Conservation (phyloP, 1,140 invertebrate genomes). For the Drosophila athabasca region DNA sequence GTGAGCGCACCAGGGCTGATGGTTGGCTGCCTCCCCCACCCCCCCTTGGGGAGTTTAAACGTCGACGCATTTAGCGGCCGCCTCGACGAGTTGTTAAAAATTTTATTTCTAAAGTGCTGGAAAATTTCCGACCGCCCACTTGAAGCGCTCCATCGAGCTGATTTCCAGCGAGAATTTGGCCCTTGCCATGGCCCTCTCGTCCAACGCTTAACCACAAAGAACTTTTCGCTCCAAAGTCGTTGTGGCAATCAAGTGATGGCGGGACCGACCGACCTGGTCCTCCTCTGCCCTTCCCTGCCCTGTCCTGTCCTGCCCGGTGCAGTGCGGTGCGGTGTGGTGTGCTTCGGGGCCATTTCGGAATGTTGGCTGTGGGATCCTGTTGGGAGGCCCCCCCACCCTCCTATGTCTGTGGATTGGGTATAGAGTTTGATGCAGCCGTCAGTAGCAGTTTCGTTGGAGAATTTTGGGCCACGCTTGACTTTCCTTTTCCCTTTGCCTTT, state of each 20-base stretch:
- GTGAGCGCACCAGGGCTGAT: background rate
- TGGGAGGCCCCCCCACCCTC: background rate
- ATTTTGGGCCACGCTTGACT: slow-evolving; percentile 58
- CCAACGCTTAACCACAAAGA: slow-evolving; percentile 60
- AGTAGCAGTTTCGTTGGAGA: slow-evolving; percentile 53
- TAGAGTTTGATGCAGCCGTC: slow-evolving; percentile 42
- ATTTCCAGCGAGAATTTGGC: slow-evolving; percentile 47
- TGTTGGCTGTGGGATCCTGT: background rate
- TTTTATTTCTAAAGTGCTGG: slow-evolving; percentile 77
- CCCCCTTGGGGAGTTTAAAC: slow-evolving; percentile 65
- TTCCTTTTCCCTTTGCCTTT: slow-evolving; percentile 42
- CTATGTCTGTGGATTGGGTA: slow-evolving; percentile 16
- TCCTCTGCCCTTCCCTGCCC: too few species aligned
- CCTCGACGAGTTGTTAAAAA: slow-evolving; percentile 76
- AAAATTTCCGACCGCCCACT: slow-evolving; percentile 71
- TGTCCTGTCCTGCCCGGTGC: background rate
- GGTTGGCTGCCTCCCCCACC: too few species aligned
- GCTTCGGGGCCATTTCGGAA: slow-evolving; percentile 7
- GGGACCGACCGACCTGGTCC: too few species aligned
- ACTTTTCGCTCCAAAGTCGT: slow-evolving; percentile 72
- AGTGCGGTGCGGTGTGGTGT: slow-evolving; percentile 5
- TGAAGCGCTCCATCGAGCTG: slow-evolving; percentile 33
- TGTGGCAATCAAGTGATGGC: slow-evolving; percentile 71
- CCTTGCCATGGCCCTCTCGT: background rate
- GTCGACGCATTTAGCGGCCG: slow-evolving; percentile 76